phyloP scores from a whole-genome alignment of 2,113 vertebrate species.

The Notarius lentiginosus region DNA sequence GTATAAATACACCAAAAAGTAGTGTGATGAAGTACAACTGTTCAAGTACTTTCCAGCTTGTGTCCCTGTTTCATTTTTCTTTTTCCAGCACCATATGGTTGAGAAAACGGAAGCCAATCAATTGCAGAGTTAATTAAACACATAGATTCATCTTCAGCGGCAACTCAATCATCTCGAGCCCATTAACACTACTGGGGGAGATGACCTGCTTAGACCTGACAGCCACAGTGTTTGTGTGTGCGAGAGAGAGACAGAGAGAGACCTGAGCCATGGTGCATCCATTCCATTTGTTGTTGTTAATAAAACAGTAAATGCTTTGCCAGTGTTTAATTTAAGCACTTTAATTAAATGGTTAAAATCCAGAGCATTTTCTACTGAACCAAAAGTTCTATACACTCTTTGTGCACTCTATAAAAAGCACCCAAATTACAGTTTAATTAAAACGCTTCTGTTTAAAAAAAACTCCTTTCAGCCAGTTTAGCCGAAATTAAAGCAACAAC shows the following conservation, averaged over 20 bases:
- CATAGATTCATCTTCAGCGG: conserved; percentile 41
- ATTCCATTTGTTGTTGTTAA: background rate
- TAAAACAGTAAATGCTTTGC: background rate
- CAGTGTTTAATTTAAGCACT: background rate
- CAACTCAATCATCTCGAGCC: conserved; percentile 31
- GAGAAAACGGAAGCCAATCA: conserved; percentile 35
- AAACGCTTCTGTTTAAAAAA: background rate
- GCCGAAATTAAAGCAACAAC: background rate
- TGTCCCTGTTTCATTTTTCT: conserved; percentile 33
- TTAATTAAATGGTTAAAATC: background rate
- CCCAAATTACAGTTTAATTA: background rate
- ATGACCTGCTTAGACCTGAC: conserved; percentile 31
- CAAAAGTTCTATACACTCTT: background rate
- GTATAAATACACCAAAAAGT: background rate
- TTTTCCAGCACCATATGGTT: conserved; percentile 22
- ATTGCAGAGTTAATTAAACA: conserved; percentile 49
- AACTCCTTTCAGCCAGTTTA: background rate
- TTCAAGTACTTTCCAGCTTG: conserved; percentile 8
- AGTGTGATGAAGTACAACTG: background rate
- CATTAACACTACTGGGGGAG: conserved; percentile 49
- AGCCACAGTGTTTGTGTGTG: background rate
- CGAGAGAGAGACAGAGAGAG: background rate
- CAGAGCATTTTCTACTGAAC: background rate
- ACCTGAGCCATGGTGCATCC: background rate
- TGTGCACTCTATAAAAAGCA: background rate